phyloP scores from a whole-genome alignment of 2,888 invertebrate genomes.

The Stegana nigrithorax region DNA sequence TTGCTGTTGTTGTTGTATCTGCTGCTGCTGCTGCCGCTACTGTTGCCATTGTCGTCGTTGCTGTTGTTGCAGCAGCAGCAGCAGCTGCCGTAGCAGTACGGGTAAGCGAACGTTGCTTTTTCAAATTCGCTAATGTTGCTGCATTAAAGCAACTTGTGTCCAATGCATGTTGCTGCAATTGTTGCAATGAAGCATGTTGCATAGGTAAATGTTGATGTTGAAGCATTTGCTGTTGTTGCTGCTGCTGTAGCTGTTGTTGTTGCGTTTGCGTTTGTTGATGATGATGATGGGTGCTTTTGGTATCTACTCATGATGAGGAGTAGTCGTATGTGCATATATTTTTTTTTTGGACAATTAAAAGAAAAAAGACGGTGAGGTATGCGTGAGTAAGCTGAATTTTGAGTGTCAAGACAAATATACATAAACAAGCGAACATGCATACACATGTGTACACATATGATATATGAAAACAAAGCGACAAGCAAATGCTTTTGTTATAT shows the following conservation, averaged over 20 bases:
- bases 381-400: no score
- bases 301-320: no score
- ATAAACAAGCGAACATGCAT: conserved; percentile 30
- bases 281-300: conserved; percentile 33
- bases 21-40: no score
- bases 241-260: conserved; percentile 36
- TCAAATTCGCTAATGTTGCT: conserved; percentile 87
- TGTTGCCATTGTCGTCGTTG: conserved; percentile 33
- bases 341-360: no score
- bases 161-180: conserved; percentile 41
- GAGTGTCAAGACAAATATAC: no score
- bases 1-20: conserved; percentile 30
- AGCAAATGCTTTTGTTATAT: no score
- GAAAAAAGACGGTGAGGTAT: no score
- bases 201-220: conserved; percentile 42
- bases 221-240: conserved; percentile 45
- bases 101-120: conserved; percentile 90
- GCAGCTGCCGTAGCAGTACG: no score
- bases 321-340: conserved; percentile 1
- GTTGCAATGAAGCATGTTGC: no score
- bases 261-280: conserved; percentile 18
- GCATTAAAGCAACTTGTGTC: conserved; percentile 49
- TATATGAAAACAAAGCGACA: no score
- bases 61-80: conserved; percentile 24
- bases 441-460: no score